Percentiles rank a stretch among this genome's conserved stretches.
Evolutionary conservation across 2,888 invertebrate genomes (phyloP).

Genomic region (Drosophila prostipennis): DNA sequence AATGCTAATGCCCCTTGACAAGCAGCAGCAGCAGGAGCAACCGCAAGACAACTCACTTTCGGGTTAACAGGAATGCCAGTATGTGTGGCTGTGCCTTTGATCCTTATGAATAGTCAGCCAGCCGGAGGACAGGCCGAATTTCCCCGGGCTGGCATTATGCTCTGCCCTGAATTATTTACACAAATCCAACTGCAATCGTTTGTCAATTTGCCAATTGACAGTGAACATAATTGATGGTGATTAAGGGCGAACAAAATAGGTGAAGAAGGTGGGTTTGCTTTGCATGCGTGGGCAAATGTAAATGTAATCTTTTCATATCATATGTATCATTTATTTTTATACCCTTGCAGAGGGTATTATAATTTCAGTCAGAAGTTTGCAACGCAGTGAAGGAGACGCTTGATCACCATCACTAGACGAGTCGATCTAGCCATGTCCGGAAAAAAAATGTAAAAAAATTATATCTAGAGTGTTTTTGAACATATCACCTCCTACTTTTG

Average conservation of each 20-base stretch:
- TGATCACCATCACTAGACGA: no score
- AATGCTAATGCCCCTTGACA: conserved; percentile 60
- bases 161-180: conserved; percentile 38
- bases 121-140: conserved; percentile 7
- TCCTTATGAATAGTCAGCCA: conserved; percentile 41
- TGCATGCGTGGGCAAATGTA: neutral
- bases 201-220: conserved; percentile 56
- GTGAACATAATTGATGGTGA: conserved; percentile 45
- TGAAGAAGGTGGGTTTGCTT: conserved; percentile 12
- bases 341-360: no score
- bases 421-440: no score
- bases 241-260: conserved; percentile 24
- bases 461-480: no score
- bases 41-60: conserved; percentile 47
- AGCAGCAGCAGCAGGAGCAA: conserved; percentile 46
- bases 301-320: no score
- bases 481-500: no score
- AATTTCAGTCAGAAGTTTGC: no score
- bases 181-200: conserved; percentile 45
- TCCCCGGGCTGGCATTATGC: conserved; percentile 19
- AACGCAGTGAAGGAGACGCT: no score
- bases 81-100: conserved; percentile 6
- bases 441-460: no score
- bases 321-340: no score
- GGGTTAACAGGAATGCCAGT: conserved; percentile 16